Base-by-base conservation (phyloP, 2,888 invertebrate genomes). In the Heliconius hortense region DNA sequence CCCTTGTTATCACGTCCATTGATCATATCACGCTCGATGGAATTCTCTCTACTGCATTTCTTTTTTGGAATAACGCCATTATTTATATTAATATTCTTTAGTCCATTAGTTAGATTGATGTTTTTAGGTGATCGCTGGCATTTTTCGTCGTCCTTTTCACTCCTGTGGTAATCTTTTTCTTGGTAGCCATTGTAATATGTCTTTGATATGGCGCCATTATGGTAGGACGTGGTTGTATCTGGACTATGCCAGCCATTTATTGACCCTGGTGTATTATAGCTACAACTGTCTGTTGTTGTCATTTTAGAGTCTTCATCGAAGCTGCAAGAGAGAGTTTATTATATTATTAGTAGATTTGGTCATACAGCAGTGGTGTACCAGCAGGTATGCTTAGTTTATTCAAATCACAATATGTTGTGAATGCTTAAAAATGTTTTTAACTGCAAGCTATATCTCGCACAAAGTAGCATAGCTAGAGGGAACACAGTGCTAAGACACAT, bases 231-330 rank as follows among this genome's bases (percentile, higher is more conserved):
- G 5, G 90, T 83, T 64, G 88, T 88, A 62, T 94, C 91, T 11
- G 95, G 94, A 74, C 94, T 94, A 82, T 95, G 93, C 95, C 95
- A 95, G 18, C 95, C 95, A 80, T 95, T 95, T 73, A 95, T 88
- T 77, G 94, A 94, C 26, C 94, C 93, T 21, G 95, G 95, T 1
- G 94, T 92, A 81, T 92, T 92, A 85, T 90, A 92, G 76, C 95
- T 95, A 79, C 95, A 94, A 81, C 94, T 95, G 81, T 95, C 95
- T 75, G 95, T 94, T 35, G 94, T 92, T n/a, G 95, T 95, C 93
- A 94, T 92, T 85, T 95, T 95, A 24, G 95, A 94, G 83, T 95
- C 95, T 75, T 94, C 95, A 63, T 95, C 95, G 77, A 90, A 93
- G 78, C 95, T 95, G 82, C 43, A 87, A 87, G 31, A 31, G 53